Evolutionary conservation across 2,113 vertebrate genomes (phyloP).

Genomic region (Cyprinodon variegatus): DNA sequence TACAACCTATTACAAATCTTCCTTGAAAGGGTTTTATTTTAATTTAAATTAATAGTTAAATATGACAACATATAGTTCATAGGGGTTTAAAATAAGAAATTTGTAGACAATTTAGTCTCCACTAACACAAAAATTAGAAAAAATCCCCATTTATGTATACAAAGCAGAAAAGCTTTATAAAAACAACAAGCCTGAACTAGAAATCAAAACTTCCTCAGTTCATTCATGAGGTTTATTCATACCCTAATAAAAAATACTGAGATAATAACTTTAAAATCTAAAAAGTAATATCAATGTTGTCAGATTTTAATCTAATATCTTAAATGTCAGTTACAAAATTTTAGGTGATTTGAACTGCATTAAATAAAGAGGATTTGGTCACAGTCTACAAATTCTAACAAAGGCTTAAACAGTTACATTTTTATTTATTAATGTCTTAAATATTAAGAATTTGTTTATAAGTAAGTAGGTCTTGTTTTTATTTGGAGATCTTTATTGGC

Average conservation of each 20-base stretch:
- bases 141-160: neutral
- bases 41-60: neutral
- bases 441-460: neutral
- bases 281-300: neutral
- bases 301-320: neutral
- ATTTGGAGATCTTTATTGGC: neutral
- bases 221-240: neutral
- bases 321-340: neutral
- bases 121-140: neutral
- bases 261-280: too few species aligned
- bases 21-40: too few species aligned
- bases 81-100: neutral
- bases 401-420: neutral
- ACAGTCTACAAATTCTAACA: neutral
- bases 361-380: neutral
- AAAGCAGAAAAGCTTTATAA: neutral
- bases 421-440: neutral
- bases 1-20: too few species aligned
- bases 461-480: neutral
- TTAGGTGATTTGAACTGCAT: neutral
- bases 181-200: neutral
- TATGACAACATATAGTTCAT: too few species aligned
- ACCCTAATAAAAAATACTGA: too few species aligned
- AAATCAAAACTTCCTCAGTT: neutral
- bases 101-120: neutral